Evolutionary conservation across 2,113 vertebrate species (phyloP).

Genomic region (Misgurnus mizolepis): DNA sequence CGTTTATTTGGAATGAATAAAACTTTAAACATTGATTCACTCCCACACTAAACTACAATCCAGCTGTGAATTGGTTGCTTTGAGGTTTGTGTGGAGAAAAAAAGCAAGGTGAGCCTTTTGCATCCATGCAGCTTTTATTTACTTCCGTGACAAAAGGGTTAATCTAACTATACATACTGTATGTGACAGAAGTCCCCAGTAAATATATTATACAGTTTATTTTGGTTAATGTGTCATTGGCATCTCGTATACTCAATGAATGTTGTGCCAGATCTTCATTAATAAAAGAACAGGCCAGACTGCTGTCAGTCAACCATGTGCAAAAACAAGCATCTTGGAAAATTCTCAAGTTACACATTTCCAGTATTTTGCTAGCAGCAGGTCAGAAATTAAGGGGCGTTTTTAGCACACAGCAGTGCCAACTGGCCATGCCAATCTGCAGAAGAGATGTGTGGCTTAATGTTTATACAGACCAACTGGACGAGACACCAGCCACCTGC

Average conservation of each 20-base stretch:
- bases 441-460: slow-evolving; percentile 1
- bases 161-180: not conserved
- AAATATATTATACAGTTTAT: slow-evolving; percentile 6
- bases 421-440: slow-evolving; percentile 1
- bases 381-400: not conserved
- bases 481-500: slow-evolving; percentile 14
- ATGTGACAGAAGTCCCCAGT: not conserved
- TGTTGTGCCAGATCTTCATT: not conserved
- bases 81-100: slow-evolving; percentile 1
- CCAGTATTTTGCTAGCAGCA: not conserved
- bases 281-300: not conserved
- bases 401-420: slow-evolving; percentile 10
- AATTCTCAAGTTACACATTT: not conserved
- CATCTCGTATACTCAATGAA: not conserved
- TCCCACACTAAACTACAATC: slow-evolving; percentile 23
- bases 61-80: slow-evolving; percentile 25
- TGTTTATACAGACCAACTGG: slow-evolving; percentile 1
- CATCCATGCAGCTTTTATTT: slow-evolving; percentile 1
- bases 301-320: slow-evolving; percentile 7
- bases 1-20: slow-evolving; percentile 13
- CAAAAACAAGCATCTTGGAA: slow-evolving; percentile 1
- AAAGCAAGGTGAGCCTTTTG: not conserved
- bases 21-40: slow-evolving; percentile 23
- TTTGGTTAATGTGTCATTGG: not conserved
- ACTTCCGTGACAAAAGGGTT: not conserved